A percentile compares a stretch with the other conserved stretches of the same genome.
These are phyloP conservation scores for Thymelicus lineola DNA, from an alignment of 2,888 invertebrate genomes.

Conservation along the genomic window DNA sequence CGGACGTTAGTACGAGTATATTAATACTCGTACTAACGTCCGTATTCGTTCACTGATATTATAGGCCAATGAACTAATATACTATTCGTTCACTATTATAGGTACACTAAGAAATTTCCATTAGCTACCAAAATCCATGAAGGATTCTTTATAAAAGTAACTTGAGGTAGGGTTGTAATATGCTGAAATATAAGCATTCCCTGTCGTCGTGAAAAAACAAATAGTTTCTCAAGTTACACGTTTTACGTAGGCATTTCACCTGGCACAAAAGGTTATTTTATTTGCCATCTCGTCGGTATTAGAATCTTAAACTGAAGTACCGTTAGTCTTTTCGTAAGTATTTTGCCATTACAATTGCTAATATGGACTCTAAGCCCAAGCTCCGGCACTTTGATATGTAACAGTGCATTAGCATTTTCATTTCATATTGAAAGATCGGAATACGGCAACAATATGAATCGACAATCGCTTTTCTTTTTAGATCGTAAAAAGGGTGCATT, in stretches of 20 bases:
- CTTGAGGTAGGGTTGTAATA: not conserved
- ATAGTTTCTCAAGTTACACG: not conserved
- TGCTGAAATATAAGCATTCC: not conserved
- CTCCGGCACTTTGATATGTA: conserved; percentile 34
- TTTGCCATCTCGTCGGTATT: not conserved
- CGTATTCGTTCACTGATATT: too few relatives aligned
- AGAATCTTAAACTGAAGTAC: conserved; percentile 22
- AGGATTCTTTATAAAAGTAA: not conserved
- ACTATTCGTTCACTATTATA: too few relatives aligned
- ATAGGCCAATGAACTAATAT: too few relatives aligned
- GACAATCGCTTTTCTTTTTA: not conserved
- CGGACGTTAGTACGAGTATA: too few relatives aligned
- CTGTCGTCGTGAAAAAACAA: not conserved
- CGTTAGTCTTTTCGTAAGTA: conserved; percentile 27
- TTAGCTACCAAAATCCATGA: not conserved
- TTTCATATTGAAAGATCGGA: conserved; percentile 28
- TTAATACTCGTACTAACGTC: too few relatives aligned
- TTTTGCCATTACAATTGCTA: conserved; percentile 33
- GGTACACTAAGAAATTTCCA: too few relatives aligned
- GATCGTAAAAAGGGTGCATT: not conserved
- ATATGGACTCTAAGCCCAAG: conserved; percentile 19
- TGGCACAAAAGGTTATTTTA: conserved; percentile 5
- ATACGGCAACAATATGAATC: conserved; percentile 7
- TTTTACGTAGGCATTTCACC: not conserved
- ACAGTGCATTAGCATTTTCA: conserved; percentile 30